phyloP scores from a whole-genome alignment of 2,797 vertebrate genomes.

The Loris lydekkerianus region DNA sequence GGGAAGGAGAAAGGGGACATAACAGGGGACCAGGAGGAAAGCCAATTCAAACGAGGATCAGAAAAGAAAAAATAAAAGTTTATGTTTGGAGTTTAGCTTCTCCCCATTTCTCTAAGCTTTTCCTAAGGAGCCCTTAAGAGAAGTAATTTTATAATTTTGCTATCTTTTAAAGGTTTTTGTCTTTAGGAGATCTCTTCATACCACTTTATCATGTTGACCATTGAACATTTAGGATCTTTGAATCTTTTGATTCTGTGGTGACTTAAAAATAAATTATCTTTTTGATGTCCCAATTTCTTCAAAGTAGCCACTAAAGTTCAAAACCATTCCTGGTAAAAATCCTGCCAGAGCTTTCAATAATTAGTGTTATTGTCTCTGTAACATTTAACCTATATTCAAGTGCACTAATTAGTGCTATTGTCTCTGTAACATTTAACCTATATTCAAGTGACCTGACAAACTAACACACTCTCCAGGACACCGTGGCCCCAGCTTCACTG shows the following conservation, averaged over 20 bases:
- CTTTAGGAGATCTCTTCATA: neutral
- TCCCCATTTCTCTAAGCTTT: conserved; percentile 16
- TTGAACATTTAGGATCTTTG: neutral
- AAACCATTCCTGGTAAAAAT: neutral
- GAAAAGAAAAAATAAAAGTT: neutral
- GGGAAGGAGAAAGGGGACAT: neutral
- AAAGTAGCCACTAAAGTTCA: neutral
- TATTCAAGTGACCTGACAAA: neutral
- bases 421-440: neutral
- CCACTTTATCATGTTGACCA: neutral
- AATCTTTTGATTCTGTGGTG: conserved; percentile 22
- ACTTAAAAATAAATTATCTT: conserved; percentile 4
- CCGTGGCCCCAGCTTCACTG: neutral
- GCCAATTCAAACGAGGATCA: neutral
- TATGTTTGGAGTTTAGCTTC: neutral
- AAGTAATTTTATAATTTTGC: conserved; percentile 41
- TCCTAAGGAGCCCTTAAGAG: neutral
- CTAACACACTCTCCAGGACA: neutral
- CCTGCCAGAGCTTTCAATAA: neutral
- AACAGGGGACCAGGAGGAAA: neutral
- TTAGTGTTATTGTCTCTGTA: neutral
- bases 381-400: neutral
- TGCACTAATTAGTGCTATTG: neutral
- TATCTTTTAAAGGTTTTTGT: neutral
- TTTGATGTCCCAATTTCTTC: neutral